These are phyloP conservation scores for Elachura formosa DNA, from an alignment of 2,113 vertebrate genomes.

Conservation along the genomic window DNA sequence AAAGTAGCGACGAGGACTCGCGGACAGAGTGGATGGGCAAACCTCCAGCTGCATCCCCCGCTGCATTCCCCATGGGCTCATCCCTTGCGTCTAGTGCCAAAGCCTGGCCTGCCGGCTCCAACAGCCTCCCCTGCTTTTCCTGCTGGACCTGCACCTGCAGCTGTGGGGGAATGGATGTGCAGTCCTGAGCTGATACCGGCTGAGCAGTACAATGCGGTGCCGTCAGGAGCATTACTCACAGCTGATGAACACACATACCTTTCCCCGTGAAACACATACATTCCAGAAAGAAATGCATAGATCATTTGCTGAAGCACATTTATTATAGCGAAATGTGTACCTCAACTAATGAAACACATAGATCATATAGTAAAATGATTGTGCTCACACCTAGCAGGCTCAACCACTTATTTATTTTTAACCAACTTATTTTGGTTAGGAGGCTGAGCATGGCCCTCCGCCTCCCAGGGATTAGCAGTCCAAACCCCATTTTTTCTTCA, in stretches of 20 bases:
- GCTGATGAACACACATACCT: slow-evolving; percentile 79
- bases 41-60: accelerated
- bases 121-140: not conserved
- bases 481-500: not conserved
- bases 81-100: accelerated
- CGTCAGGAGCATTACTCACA: slow-evolving; percentile 75
- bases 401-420: slow-evolving; percentile 67
- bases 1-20: accelerated
- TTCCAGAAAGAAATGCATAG: slow-evolving; percentile 75
- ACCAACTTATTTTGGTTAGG: slow-evolving; percentile 20
- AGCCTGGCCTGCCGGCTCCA: not conserved
- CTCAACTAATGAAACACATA: slow-evolving; percentile 81
- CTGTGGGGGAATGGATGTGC: slow-evolving; percentile 54
- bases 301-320: slow-evolving; percentile 77
- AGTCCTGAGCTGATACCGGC: slow-evolving; percentile 59
- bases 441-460: not conserved
- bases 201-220: slow-evolving; percentile 58
- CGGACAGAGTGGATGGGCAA: accelerated
- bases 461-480: not conserved
- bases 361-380: slow-evolving; percentile 77
- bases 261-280: slow-evolving; percentile 76
- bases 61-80: accelerated
- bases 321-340: slow-evolving; percentile 69
- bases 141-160: not conserved
- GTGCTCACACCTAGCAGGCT: slow-evolving; percentile 58